phyloP scores from a whole-genome alignment of 2,113 vertebrate genomes.

The Charina bottae region DNA sequence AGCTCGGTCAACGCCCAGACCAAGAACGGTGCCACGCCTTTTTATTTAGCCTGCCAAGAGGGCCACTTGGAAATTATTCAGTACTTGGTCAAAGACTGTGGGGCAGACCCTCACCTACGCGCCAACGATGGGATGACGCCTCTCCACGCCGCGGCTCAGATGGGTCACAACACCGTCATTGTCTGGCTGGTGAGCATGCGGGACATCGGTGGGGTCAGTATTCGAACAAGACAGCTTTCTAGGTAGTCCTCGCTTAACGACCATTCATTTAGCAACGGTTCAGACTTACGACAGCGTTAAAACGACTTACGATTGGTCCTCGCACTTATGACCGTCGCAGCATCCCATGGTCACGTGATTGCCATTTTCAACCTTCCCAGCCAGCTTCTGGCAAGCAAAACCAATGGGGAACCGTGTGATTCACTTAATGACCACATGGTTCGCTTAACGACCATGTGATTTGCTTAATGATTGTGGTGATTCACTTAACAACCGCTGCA shows the following conservation, averaged over 20 bases:
- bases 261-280: not conserved
- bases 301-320: no score
- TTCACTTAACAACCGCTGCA: no score
- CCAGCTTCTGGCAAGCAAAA: no score
- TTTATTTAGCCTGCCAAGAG: constrained; percentile 98
- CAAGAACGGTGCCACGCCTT: constrained; percentile 96
- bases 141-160: constrained; percentile 94
- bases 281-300: no score
- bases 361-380: no score
- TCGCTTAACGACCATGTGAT: no score
- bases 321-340: no score
- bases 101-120: constrained; percentile 83
- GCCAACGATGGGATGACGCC: constrained; percentile 95
- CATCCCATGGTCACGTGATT: no score
- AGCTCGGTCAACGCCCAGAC: constrained; percentile 94
- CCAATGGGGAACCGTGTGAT: no score
- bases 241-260: not conserved
- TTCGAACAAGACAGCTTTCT: not conserved
- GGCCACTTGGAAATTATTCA: constrained; percentile 95
- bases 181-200: constrained; percentile 90
- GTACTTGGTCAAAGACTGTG: constrained; percentile 92
- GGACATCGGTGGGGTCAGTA: no score
- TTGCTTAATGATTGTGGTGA: no score
- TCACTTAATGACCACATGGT: no score
- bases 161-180: constrained; percentile 95